Evolutionary conservation across 2,888 invertebrate species (phyloP).

Genomic region (Hololepta plana): DNA sequence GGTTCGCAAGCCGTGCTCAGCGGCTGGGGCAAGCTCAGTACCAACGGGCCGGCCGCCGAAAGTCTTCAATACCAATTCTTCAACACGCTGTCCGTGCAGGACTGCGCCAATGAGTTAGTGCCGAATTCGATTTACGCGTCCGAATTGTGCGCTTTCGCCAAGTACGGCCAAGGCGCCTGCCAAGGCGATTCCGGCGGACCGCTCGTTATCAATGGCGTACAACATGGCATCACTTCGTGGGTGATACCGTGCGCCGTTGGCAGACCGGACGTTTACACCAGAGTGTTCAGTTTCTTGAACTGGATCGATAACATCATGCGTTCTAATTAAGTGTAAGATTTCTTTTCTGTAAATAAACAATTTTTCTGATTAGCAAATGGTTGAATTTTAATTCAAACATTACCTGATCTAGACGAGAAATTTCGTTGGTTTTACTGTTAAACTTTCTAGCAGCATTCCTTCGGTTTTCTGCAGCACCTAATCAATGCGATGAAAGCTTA

Average conservation of each 20-base stretch:
- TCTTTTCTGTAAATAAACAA: too few species aligned
- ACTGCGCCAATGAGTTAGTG: constrained; percentile 30
- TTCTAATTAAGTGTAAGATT: constrained; percentile 3
- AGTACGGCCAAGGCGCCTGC: constrained; percentile 36
- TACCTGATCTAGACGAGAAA: too few species aligned
- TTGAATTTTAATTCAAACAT: too few species aligned
- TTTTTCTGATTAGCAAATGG: too few species aligned
- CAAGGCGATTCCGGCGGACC: constrained; percentile 38
- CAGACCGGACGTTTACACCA: constrained; percentile 34
- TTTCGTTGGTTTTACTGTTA: too few species aligned
- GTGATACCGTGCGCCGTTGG: constrained; percentile 34
- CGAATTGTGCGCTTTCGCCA: constrained; percentile 40
- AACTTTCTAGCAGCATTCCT: too few species aligned
- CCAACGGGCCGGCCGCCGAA: constrained; percentile 33
- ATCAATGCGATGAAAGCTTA: too few species aligned
- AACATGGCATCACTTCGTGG: constrained; percentile 36
- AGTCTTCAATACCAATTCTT: constrained; percentile 35
- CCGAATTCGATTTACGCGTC: constrained; percentile 25
- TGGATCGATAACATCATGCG: constrained; percentile 23
- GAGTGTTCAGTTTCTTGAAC: constrained; percentile 27
- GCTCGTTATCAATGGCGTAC: constrained; percentile 20
- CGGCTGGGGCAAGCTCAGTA: too few species aligned
- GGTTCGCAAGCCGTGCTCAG: constrained; percentile 8
- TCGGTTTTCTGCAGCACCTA: too few species aligned
- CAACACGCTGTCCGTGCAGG: constrained; percentile 28